These are phyloP conservation scores for Mixornis gularis DNA, from an alignment of 2,113 vertebrate genomes.

Conservation along the genomic window DNA sequence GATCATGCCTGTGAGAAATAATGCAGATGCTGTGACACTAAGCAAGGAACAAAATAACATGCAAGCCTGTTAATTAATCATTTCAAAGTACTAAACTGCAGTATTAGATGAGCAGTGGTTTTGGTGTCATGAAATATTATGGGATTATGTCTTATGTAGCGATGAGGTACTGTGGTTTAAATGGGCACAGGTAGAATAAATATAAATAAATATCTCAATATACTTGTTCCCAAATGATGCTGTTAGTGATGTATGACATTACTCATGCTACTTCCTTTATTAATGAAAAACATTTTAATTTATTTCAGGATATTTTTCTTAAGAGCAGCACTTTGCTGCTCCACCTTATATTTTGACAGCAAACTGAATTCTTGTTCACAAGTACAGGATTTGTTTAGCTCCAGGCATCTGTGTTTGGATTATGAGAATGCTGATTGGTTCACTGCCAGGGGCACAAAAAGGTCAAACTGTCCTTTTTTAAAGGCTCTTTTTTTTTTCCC, in stretches of 20 bases:
- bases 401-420: constrained; percentile 93
- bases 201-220: constrained; percentile 12
- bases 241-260: neutral
- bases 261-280: constrained; percentile 5
- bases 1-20: constrained; percentile 37
- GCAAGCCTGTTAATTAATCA: constrained; percentile 59
- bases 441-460: constrained; percentile 86
- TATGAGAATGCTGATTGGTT: constrained; percentile 93
- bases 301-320: constrained; percentile 63
- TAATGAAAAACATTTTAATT: constrained; percentile 58
- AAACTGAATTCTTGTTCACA: constrained; percentile 80
- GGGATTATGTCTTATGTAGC: neutral
- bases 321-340: constrained; percentile 72
- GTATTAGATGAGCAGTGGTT: constrained; percentile 14
- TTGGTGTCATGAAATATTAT: constrained; percentile 48
- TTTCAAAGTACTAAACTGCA: constrained; percentile 43
- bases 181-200: constrained; percentile 3
- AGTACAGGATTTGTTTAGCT: constrained; percentile 88
- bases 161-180: neutral
- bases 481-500: constrained; percentile 26
- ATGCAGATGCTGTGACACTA: constrained; percentile 46
- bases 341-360: constrained; percentile 77
- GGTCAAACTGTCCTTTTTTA: constrained; percentile 90
- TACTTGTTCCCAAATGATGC: constrained; percentile 33
- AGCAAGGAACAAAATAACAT: constrained; percentile 48